Percentiles rank a stretch among this genome's conserved stretches.
Conservation (phyloP, 2,888 invertebrate species). For the Neelides folsomi region DNA sequence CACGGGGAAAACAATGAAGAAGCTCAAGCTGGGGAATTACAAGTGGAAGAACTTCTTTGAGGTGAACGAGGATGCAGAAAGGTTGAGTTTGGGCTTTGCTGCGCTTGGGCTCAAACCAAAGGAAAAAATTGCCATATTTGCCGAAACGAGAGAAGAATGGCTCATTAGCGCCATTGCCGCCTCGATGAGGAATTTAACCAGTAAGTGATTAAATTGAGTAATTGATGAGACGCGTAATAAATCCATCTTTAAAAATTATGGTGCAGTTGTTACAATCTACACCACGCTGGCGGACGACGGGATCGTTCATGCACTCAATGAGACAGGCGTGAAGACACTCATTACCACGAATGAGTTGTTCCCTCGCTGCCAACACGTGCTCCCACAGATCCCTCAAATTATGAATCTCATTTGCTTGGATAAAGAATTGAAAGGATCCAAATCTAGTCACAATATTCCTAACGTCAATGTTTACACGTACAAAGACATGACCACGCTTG, state of each 20-base stretch:
- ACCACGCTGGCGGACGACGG: slow-evolving; percentile 94
- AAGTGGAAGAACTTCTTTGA: slow-evolving; percentile 73
- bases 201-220: slow-evolving; percentile 38
- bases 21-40: slow-evolving; percentile 88
- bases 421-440: slow-evolving; percentile 4
- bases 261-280: slow-evolving; percentile 85
- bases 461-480: slow-evolving; percentile 17
- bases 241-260: neutral
- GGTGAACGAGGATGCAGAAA: slow-evolving; percentile 57
- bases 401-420: slow-evolving; percentile 74
- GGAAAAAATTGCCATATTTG: slow-evolving; percentile 78
- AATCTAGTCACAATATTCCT: slow-evolving; percentile 7
- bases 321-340: slow-evolving; percentile 85
- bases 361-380: slow-evolving; percentile 71
- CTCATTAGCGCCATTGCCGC: slow-evolving; percentile 90
- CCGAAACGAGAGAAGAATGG: slow-evolving; percentile 97
- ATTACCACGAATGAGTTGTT: slow-evolving; percentile 85
- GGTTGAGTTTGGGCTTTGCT: slow-evolving; percentile 72
- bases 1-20: slow-evolving; percentile 27
- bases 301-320: slow-evolving; percentile 88
- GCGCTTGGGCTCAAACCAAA: slow-evolving; percentile 60
- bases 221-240: neutral
- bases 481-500: slow-evolving; percentile 12
- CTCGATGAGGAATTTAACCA: slow-evolving; percentile 82
- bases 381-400: slow-evolving; percentile 58